Evolutionary conservation across 2,797 vertebrate genomes (phyloP).

Genomic region (Lacerta agilis): DNA sequence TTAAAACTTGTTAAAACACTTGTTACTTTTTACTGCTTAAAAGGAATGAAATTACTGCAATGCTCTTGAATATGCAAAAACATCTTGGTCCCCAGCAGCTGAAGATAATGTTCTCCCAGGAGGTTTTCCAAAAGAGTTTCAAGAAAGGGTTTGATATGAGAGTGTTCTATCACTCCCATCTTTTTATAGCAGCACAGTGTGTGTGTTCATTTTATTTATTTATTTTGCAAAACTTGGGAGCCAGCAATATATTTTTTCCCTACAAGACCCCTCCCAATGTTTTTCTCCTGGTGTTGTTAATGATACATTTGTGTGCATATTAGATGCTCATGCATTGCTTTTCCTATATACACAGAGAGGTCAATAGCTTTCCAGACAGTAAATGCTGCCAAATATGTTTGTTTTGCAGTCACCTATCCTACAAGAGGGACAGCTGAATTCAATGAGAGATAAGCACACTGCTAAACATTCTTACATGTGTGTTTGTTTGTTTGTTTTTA

Average conservation of each 20-base stretch:
- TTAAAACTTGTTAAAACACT: constrained; percentile 53
- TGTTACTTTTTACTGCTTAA: constrained; percentile 55
- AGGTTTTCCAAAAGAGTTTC: neutral
- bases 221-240: neutral
- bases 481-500: no score
- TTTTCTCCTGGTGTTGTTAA: no score
- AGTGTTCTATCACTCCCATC: neutral
- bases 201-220: neutral
- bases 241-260: neutral
- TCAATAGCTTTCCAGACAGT: no score
- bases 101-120: constrained; percentile 32
- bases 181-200: neutral
- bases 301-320: no score
- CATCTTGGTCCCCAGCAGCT: constrained; percentile 19
- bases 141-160: neutral
- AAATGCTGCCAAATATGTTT: no score
- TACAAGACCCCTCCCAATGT: neutral
- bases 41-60: constrained; percentile 53
- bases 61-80: constrained; percentile 43
- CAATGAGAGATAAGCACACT: no score
- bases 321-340: no score
- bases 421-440: no score
- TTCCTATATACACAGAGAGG: no score
- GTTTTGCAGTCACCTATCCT: no score
- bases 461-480: no score